Percentiles rank a stretch among this genome's conserved stretches.
phyloP scores from a whole-genome alignment of 2,888 invertebrate species.

The Lepidonotus clava region DNA sequence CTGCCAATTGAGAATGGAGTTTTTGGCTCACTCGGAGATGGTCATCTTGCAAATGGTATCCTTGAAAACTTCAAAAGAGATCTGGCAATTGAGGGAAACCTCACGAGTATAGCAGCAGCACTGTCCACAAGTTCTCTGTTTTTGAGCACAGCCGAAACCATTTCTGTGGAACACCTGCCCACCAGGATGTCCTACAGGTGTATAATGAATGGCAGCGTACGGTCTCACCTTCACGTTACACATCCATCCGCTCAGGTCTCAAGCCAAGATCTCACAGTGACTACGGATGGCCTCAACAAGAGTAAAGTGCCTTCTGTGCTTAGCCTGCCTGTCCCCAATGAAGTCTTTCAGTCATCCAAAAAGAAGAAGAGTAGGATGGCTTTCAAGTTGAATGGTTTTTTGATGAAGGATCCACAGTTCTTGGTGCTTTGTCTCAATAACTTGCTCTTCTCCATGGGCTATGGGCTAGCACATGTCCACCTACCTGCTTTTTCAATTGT shows the following conservation, averaged over 20 bases:
- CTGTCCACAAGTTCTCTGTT: constrained; percentile 9
- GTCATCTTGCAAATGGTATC: not conserved
- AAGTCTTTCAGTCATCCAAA: not conserved
- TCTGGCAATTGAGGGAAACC: not conserved
- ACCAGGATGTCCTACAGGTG: not conserved
- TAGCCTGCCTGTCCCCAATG: not conserved
- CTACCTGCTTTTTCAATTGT: constrained; percentile 54
- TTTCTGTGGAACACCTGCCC: not conserved
- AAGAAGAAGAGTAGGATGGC: not conserved
- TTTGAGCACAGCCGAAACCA: not conserved
- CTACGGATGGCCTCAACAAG: not conserved
- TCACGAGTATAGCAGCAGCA: constrained; percentile 8
- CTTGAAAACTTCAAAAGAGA: not conserved
- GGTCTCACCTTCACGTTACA: not conserved
- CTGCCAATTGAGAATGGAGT: not conserved
- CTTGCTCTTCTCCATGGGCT: constrained; percentile 56
- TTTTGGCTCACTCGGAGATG: not conserved
- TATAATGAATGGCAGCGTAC: not conserved
- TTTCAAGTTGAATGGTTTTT: constrained; percentile 29
- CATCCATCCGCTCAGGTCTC: not conserved
- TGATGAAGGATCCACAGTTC: constrained; percentile 44
- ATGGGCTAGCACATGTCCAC: constrained; percentile 58
- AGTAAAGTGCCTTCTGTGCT: not conserved
- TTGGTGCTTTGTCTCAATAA: constrained; percentile 55
- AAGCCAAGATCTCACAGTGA: not conserved